Evolutionary conservation across 1,140 invertebrate species (phyloP).

Genomic region (Radopholus similis): DNA sequence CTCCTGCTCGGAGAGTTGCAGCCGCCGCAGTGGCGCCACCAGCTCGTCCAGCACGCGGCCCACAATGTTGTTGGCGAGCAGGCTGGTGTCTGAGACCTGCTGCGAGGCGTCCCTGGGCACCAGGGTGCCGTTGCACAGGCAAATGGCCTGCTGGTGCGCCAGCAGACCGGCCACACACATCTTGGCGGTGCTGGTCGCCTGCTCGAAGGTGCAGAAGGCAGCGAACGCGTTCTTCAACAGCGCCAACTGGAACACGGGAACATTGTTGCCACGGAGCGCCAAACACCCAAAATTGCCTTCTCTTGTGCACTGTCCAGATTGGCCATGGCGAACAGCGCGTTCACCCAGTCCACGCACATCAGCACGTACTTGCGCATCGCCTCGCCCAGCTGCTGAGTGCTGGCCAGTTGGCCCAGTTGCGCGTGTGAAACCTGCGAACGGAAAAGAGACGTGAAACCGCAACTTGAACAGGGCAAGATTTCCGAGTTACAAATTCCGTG

Average conservation of each 20-base stretch:
- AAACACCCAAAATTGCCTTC: conserved; percentile 28
- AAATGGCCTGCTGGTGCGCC: conserved; percentile 22
- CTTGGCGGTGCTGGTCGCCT: conserved; percentile 46
- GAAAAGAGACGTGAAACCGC: not conserved
- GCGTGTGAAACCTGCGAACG: not conserved
- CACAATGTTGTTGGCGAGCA: conserved; percentile 45
- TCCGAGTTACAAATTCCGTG: no score
- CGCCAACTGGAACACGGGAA: conserved; percentile 25
- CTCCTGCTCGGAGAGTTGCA: conserved; percentile 37
- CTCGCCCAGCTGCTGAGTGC: conserved; percentile 39
- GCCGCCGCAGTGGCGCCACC: conserved; percentile 34
- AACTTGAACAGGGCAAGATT: not conserved
- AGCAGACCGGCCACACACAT: not conserved
- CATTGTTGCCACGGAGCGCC: not conserved
- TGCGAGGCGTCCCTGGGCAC: conserved; percentile 35
- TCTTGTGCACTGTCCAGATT: conserved; percentile 34
- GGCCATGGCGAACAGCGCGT: conserved; percentile 48
- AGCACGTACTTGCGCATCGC: conserved; percentile 52
- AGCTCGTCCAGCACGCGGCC: conserved; percentile 44
- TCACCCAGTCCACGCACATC: conserved; percentile 51
- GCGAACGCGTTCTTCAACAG: conserved; percentile 50
- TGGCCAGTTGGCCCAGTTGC: not conserved
- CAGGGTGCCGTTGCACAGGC: conserved; percentile 35
- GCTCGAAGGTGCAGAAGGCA: conserved; percentile 50
- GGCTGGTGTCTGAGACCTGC: conserved; percentile 21